Percentiles rank a stretch among this genome's conserved stretches.
These are phyloP conservation scores for Pimephales promelas DNA, from an alignment of 2,113 vertebrate genomes.

Conservation along the genomic window DNA sequence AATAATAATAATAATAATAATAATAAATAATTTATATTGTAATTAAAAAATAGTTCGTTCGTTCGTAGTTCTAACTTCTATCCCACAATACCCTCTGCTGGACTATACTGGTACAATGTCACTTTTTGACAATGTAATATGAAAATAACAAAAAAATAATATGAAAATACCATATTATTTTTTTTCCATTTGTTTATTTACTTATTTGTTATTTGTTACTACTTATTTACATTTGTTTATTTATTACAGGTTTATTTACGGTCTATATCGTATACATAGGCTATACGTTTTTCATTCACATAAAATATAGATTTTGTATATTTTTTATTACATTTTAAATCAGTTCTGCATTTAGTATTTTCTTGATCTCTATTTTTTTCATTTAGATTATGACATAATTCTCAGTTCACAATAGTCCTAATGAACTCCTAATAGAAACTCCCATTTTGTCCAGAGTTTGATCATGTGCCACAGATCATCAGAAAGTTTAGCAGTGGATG, in stretches of 20 bases:
- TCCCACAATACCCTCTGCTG: constrained; percentile 16
- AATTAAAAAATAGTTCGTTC: background rate
- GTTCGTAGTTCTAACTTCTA: background rate
- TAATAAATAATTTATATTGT: background rate
- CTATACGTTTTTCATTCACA: no score
- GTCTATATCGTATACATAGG: no score
- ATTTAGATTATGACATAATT: background rate
- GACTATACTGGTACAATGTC: background rate
- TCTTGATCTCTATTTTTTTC: background rate
- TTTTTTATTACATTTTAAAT: background rate
- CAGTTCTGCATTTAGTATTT: background rate
- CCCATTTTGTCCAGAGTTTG: background rate
- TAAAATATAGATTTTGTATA: background rate
- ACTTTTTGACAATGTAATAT: no score
- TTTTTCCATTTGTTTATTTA: no score
- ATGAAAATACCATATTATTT: no score
- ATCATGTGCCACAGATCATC: background rate
- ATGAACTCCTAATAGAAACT: background rate
- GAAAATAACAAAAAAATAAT: no score
- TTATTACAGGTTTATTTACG: no score
- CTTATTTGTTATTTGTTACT: no score
- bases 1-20: background rate
- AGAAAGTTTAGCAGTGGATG: background rate
- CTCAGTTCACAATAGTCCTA: background rate
- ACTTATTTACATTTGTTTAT: no score